Evolutionary conservation across 2,113 vertebrate genomes (phyloP).

Genomic region (Onychostruthus taczanowskii): DNA sequence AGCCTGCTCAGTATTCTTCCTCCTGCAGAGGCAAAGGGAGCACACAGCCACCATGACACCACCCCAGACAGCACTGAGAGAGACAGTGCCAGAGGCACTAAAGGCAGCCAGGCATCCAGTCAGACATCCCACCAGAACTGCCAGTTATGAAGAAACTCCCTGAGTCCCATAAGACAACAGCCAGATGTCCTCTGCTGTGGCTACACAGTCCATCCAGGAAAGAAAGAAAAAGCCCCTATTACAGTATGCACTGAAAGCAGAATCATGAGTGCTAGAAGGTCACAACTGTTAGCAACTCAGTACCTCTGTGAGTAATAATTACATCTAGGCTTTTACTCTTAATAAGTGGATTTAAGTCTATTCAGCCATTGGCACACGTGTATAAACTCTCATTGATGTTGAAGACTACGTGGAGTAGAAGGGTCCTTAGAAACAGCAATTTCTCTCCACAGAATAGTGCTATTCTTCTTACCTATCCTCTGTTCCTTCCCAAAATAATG

Average conservation of each 20-base stretch:
- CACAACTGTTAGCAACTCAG: neutral
- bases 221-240: neutral
- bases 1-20: neutral
- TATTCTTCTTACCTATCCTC: neutral
- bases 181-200: neutral
- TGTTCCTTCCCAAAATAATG: neutral
- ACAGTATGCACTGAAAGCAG: neutral
- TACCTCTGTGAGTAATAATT: neutral
- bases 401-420: neutral
- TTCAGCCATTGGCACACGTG: neutral
- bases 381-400: neutral
- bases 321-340: conserved; percentile 14
- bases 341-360: neutral
- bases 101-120: neutral
- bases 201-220: neutral
- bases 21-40: neutral
- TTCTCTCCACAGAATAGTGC: neutral
- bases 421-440: neutral
- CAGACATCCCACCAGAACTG: neutral
- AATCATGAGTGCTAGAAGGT: neutral
- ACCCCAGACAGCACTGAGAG: neutral
- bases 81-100: neutral
- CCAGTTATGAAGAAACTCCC: neutral
- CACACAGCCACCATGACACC: neutral
- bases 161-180: neutral